Percentiles rank a stretch among this genome's conserved stretches.
These are phyloP conservation scores for Marmota flaviventris DNA, from an alignment of 2,113 vertebrate genomes.

Conservation along the genomic window DNA sequence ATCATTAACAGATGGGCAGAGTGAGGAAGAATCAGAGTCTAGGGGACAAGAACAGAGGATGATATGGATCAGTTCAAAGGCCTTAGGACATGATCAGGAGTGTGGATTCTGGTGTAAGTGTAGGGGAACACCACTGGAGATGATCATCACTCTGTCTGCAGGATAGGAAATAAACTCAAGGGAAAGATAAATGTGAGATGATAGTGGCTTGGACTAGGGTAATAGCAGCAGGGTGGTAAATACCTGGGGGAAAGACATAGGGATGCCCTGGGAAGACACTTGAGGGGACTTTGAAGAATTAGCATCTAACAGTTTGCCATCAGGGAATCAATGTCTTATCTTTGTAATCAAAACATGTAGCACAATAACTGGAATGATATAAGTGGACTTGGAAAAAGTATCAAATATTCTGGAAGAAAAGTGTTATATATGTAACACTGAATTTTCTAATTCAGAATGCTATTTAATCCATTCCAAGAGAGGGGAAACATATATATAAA, in stretches of 20 bases:
- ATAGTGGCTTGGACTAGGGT: not conserved
- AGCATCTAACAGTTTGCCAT: not conserved
- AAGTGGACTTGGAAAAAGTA: slow-evolving; percentile 3
- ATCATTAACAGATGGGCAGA: not conserved
- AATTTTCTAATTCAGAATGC: slow-evolving; percentile 58
- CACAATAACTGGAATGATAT: not conserved
- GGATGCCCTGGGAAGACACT: not conserved
- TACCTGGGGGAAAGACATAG: not conserved
- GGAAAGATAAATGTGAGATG: not conserved
- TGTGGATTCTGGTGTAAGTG: not conserved
- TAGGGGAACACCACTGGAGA: not conserved
- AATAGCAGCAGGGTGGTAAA: not conserved
- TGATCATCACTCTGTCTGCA: not conserved
- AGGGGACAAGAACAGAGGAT: not conserved
- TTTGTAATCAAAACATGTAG: not conserved
- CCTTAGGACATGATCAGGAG: not conserved
- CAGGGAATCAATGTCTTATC: not conserved
- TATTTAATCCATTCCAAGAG: slow-evolving; percentile 49
- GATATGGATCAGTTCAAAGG: not conserved
- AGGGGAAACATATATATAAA: slow-evolving; percentile 39
- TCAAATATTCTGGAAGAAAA: slow-evolving; percentile 59
- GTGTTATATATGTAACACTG: slow-evolving; percentile 45
- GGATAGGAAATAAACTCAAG: not conserved
- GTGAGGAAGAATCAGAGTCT: not conserved
- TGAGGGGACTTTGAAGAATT: not conserved